These are phyloP conservation scores for Cheilosia soror DNA, from an alignment of 2,888 invertebrate species.

Conservation along the genomic window DNA sequence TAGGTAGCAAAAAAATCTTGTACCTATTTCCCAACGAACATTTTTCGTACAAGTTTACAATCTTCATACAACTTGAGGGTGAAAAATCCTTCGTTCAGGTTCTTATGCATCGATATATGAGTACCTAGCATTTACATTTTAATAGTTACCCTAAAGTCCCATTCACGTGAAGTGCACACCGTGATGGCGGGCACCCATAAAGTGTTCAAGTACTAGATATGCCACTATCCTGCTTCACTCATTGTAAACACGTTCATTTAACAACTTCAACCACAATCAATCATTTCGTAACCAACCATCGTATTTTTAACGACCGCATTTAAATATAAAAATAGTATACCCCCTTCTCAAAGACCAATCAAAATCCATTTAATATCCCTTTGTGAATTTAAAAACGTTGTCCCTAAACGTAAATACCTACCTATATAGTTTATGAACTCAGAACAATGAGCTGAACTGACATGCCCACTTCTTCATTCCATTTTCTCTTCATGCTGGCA, in stretches of 20 bases:
- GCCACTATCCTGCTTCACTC: not conserved
- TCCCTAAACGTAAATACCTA: constrained; percentile 12
- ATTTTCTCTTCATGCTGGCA: constrained; percentile 41
- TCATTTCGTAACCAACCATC: constrained; percentile 19
- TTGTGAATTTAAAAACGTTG: not conserved
- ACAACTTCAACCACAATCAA: constrained; percentile 23
- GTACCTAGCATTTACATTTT: too few species aligned
- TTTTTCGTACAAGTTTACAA: too few species aligned
- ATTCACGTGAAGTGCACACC: too few species aligned
- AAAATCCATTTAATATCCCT: constrained; percentile 34
- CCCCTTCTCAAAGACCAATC: constrained; percentile 33
- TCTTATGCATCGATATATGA: too few species aligned
- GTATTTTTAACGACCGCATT: constrained; percentile 2
- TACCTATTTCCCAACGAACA: too few species aligned
- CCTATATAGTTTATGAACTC: constrained; percentile 41
- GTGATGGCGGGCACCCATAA: not conserved
- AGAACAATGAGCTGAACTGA: constrained; percentile 20
- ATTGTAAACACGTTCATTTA: constrained; percentile 12
- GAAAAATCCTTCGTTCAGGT: too few species aligned
- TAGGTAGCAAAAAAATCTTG: too few species aligned
- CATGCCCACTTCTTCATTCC: constrained; percentile 54
- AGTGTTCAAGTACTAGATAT: not conserved
- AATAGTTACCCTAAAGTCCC: too few species aligned
- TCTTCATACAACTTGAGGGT: too few species aligned
- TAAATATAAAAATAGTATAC: not conserved